These are phyloP conservation scores for Drosophila varians DNA, from an alignment of 1,140 invertebrate genomes.

Conservation along the genomic window DNA sequence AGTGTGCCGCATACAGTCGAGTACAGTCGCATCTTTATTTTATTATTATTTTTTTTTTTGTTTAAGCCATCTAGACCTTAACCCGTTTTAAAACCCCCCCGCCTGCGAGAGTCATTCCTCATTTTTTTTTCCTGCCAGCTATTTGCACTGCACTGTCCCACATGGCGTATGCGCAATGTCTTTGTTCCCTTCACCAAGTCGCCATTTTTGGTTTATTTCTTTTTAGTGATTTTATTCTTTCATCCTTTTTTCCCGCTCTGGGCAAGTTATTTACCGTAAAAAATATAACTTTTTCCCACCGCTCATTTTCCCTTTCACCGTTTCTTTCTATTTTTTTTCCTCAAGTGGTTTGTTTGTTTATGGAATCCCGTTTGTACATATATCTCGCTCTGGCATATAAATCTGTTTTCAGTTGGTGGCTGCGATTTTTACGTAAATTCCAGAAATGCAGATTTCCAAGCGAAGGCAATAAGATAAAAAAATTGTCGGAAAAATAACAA, in stretches of 20 bases:
- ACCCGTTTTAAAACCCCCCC: neutral
- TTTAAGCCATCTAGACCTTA: neutral
- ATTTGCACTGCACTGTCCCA: slow-evolving; percentile 19
- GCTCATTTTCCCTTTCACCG: slow-evolving; percentile 12
- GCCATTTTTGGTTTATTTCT: slow-evolving; percentile 7
- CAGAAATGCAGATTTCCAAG: slow-evolving; percentile 18
- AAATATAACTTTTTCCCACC: slow-evolving; percentile 63
- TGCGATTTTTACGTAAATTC: slow-evolving; percentile 41
- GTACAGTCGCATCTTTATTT: neutral
- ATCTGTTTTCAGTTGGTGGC: slow-evolving; percentile 26
- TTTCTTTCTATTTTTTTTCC: slow-evolving; percentile 29
- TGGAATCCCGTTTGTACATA: slow-evolving; percentile 39
- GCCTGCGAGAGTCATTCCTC: neutral
- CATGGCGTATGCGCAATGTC: slow-evolving; percentile 48
- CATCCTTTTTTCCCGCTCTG: slow-evolving; percentile 43
- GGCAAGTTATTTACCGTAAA: slow-evolving; percentile 62
- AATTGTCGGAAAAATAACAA: neutral
- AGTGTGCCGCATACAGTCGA: slow-evolving; percentile 13
- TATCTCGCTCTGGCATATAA: slow-evolving; percentile 21
- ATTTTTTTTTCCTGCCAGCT: slow-evolving; percentile 16
- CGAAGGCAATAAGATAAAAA: neutral
- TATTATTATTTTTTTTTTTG: neutral
- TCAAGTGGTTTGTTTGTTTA: slow-evolving; percentile 67
- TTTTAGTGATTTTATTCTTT: slow-evolving; percentile 8
- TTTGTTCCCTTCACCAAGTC: slow-evolving; percentile 26